Conservation (phyloP, 2,888 invertebrate genomes). For the Noctuana brunneofusca region DNA sequence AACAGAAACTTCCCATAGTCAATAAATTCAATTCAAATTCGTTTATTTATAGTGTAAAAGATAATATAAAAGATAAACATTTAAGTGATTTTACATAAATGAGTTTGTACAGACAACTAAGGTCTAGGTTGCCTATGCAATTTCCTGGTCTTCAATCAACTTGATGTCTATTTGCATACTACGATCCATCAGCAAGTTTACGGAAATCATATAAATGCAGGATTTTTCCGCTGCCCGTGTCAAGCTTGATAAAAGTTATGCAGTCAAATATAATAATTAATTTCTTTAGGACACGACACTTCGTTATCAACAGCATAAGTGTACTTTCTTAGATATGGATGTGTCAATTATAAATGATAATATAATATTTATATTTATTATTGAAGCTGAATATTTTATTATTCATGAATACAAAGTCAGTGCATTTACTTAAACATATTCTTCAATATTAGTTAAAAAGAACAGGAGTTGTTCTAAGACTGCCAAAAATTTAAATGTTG, state of each 20-base stretch:
- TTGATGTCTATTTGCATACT: constrained; percentile 20
- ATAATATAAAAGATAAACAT: too few species aligned
- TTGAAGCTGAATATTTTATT: background rate
- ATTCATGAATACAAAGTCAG: background rate
- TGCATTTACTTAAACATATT: constrained; percentile 15
- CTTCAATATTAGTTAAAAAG: too few species aligned
- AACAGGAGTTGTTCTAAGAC: too few species aligned
- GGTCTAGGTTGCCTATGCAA: background rate
- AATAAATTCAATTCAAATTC: too few species aligned
- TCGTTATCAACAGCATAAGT: background rate
- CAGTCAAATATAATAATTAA: background rate
- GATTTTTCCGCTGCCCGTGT: constrained; percentile 11
- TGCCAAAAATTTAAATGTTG: too few species aligned
- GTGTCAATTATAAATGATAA: background rate
- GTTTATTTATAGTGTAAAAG: too few species aligned
- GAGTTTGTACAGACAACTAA: background rate
- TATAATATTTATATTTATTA: background rate
- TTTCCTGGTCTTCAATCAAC: constrained; percentile 10
- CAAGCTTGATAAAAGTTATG: constrained; percentile 4
- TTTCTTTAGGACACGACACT: background rate
- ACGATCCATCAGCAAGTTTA: constrained; percentile 9
- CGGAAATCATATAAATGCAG: constrained; percentile 17
- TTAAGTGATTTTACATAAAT: too few species aligned
- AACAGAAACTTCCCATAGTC: too few species aligned
- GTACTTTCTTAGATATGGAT: constrained; percentile 4